Evolutionary conservation across 2,797 vertebrate genomes (phyloP), one percentile per base, ranked within the genome.

Genomic region (Lagothrix lagotricha): DNA sequence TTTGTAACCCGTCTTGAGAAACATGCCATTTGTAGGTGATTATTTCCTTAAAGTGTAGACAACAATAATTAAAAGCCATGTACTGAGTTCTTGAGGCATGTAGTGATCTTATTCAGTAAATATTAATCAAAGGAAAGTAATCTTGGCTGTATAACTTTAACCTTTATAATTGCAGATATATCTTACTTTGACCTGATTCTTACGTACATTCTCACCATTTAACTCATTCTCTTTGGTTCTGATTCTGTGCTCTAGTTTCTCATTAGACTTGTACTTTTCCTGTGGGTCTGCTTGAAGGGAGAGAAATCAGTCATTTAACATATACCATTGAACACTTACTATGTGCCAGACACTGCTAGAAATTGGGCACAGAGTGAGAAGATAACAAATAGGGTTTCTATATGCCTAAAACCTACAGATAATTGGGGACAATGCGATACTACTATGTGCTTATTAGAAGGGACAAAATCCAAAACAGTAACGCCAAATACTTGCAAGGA

Each of bases 191-290:
- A 19, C 57, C 30, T 91, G 39, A 67, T 90, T 44, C 44, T 20
- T 88, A 41, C 36, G 36, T 87, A 13, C 4, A 70, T 76, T 93
- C 19, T n/a, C 64, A 39, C 44, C 10, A 64, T 10, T 52, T 89
- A 64, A 67, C 50, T 79, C 28, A 48, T 39, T 80, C 13, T 12
- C n/a, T 26, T 75, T 90, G 79, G 67, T 82, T 92, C 11, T 96
- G 70, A 88, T 87, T 88, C 54, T 93, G 52, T 95, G 19, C 9
- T 91, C n/a, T 67, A 48, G 67, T 84, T 86, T 77, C 67, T 92
- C 4, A 54, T 92, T 72, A 92, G 36, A 72, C 44, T 72, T 86
- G 24, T 33, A 33, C 67, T 81, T 86, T 58, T 76, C 58, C 39
- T 77, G 48, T 90, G 50, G 8, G 13, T 76, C 41, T 90, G 26